Base-by-base conservation (phyloP, 2,888 invertebrate species). In the Artemia sp. region DNA sequence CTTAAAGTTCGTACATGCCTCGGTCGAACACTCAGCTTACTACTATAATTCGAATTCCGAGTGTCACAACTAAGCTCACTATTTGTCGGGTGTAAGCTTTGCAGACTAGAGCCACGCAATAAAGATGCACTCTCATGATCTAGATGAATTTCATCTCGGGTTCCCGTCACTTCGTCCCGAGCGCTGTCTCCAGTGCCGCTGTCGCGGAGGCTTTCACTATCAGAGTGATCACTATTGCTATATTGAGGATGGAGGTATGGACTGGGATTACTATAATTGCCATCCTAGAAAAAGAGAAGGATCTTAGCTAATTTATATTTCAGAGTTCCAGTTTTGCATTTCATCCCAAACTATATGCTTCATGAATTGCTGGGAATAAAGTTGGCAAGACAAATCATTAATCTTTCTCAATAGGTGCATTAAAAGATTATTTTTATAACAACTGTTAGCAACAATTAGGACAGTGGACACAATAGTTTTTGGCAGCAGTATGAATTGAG, bases 141-240 rank as follows among this genome's bases (percentile, higher is more conserved):
- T 58, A 58, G n/a, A 24, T 58, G 64, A 1, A 58, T 58, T 24
- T 58, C 64, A 24, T 58, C 64, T 19, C 64, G 64, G 14, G 64
- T 58, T 58, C 64, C 64, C 0, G 64, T 58, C 64, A 58, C 64
- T 58, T 58, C 64, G 64, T 58, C 64, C n/a, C 64, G 64, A 8
- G 86, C 87, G 69, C 87, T 88, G 77, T 88, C 88, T 70, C 88
- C 88, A 70, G 87, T 88, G 67, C 88, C 88, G 79, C 88, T 88
- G 76, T 89, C 89, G 79, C 88, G 88, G 14, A 68, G 70, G 10
- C 85, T 85, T 76, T 88, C 87, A 8, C 87, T 88, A 53, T 70
- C 70, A 12, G 70, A 71, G 58, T 69, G 70, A 10, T 58, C 64
- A 24, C 64, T 58, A 24, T 58, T n/a, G 11, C 64, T 58, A 9